A percentile compares a stretch with the other conserved stretches of the same genome.
Evolutionary conservation across 2,888 invertebrate species (phyloP).

Genomic region (Aproaerema taeniolella): DNA sequence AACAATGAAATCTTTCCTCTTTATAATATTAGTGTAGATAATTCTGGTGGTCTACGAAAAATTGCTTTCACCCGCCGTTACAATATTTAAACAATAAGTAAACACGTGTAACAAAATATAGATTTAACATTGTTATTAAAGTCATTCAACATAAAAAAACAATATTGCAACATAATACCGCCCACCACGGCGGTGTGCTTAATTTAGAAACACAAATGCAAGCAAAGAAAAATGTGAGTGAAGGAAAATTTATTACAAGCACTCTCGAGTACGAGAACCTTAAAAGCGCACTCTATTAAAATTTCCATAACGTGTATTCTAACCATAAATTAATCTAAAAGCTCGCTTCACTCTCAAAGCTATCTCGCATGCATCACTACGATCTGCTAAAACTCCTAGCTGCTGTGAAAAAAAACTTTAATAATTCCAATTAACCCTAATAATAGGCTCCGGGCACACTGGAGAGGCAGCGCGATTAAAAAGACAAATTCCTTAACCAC

Average conservation of each 20-base stretch:
- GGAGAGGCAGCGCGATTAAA: constrained; percentile 67
- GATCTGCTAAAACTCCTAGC: constrained; percentile 62
- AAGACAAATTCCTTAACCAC: constrained; percentile 74
- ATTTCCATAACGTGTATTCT: constrained; percentile 55
- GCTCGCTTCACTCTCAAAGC: constrained; percentile 48
- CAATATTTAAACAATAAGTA: no score
- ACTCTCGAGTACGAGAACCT: constrained; percentile 19
- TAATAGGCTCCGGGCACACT: constrained; percentile 64
- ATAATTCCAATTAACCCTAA: constrained; percentile 77
- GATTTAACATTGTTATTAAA: no score
- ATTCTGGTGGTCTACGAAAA: no score
- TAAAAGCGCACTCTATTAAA: constrained; percentile 45
- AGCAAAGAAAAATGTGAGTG: constrained; percentile 20
- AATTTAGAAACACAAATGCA: constrained; percentile 17
- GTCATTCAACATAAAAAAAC: background rate
- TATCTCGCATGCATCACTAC: constrained; percentile 56
- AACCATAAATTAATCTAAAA: constrained; percentile 65
- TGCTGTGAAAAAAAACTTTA: constrained; percentile 64
- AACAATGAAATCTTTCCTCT: no score
- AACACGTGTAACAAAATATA: no score
- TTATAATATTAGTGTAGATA: no score
- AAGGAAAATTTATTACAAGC: constrained; percentile 21
- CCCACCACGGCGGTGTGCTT: constrained; percentile 9
- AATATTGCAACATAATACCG: constrained; percentile 3
- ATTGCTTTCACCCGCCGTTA: no score